Evolutionary conservation across 2,113 vertebrate species (phyloP).

Genomic region (Melanotaenia duboulayi): DNA sequence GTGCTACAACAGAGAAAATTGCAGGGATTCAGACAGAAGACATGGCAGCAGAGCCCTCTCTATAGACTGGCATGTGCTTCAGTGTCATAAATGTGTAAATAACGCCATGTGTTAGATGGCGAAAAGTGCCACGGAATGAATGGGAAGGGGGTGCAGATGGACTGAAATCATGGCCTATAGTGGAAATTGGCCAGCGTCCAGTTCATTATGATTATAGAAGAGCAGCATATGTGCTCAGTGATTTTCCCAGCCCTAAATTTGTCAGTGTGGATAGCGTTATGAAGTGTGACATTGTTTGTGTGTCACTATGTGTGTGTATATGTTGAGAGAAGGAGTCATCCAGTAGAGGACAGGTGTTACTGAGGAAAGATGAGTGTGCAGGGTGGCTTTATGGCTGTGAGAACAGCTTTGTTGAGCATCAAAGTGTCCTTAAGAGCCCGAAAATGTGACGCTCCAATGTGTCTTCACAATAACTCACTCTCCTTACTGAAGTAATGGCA

Average conservation of each 20-base stretch:
- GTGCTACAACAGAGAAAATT: conserved; percentile 37
- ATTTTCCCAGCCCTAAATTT: conserved; percentile 55
- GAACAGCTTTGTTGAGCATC: conserved; percentile 59
- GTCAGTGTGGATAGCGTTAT: conserved; percentile 54
- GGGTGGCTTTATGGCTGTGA: conserved; percentile 32
- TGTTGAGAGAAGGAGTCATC: conserved; percentile 24
- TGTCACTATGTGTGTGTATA: conserved; percentile 17
- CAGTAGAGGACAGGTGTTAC: conserved; percentile 58
- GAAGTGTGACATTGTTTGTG: conserved; percentile 42
- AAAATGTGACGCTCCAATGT: conserved; percentile 30
- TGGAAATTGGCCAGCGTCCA: conserved; percentile 72
- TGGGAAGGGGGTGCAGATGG: conserved; percentile 68
- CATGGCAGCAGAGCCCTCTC: conserved; percentile 51
- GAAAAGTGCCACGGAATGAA: conserved; percentile 46
- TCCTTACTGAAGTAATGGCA: conserved; percentile 22
- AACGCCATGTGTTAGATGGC: conserved; percentile 74
- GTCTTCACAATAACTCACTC: conserved; percentile 27
- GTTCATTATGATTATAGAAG: conserved; percentile 70
- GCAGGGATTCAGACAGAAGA: conserved; percentile 35
- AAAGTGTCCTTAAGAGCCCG: conserved; percentile 59
- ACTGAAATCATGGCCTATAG: conserved; percentile 74
- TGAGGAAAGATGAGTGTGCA: conserved; percentile 40
- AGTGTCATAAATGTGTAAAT: conserved; percentile 82
- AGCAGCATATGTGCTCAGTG: conserved; percentile 71
- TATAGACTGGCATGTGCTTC: conserved; percentile 61